These are phyloP conservation scores for Manis crassicaudata DNA, from an alignment of 2,797 vertebrate species.

Conservation along the genomic window DNA sequence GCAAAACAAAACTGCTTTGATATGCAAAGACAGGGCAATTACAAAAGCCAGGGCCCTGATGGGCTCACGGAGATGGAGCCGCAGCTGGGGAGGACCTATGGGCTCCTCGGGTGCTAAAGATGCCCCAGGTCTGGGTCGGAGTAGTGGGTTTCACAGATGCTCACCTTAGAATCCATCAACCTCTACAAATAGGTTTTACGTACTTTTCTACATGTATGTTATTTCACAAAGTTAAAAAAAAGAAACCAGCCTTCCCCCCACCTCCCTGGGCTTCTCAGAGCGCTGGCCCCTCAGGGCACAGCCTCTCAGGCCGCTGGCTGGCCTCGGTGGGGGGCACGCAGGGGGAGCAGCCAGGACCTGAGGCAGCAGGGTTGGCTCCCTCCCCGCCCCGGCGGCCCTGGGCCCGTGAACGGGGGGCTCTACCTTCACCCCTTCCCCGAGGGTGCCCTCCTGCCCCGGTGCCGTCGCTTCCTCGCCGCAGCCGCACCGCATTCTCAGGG, in stretches of 20 bases:
- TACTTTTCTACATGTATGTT: not conserved
- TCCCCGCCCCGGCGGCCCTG: not conserved
- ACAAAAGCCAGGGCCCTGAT: not conserved
- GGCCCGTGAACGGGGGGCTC: not conserved
- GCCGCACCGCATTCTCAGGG: not conserved
- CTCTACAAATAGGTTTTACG: fast-evolving
- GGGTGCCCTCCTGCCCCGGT: not conserved
- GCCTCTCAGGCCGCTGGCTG: not conserved
- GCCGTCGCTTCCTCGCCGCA: not conserved
- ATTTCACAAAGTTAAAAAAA: not conserved
- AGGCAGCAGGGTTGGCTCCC: not conserved
- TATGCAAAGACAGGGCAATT: not conserved
- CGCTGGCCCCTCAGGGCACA: not conserved
- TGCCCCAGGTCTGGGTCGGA: not conserved
- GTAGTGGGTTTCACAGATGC: not conserved
- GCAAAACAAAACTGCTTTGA: not conserved
- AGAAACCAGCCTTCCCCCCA: too few relatives aligned
- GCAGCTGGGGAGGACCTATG: not conserved
- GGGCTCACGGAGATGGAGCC: too few relatives aligned
- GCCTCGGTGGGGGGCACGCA: not conserved
- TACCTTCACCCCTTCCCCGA: not conserved
- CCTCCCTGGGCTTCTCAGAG: not conserved
- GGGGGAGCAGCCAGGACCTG: not conserved
- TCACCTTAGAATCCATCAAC: not conserved
- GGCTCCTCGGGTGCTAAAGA: not conserved